A percentile compares a stretch with the other conserved stretches of the same genome.
These are phyloP conservation scores for Tolypeutes matacus DNA, from an alignment of 2,797 vertebrate species.

Conservation along the genomic window DNA sequence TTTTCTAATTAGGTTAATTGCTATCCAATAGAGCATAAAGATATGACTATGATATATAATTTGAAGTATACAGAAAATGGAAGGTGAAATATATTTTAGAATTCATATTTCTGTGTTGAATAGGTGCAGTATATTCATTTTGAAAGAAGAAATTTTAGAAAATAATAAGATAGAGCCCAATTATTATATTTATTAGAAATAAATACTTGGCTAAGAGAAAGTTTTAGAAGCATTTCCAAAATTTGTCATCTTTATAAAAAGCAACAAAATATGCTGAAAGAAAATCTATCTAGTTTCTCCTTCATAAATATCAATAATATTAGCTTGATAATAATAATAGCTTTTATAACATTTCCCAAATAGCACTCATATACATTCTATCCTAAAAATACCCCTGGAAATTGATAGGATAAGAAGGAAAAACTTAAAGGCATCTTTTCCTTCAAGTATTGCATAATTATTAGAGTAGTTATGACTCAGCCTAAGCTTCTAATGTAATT, in stretches of 20 bases:
- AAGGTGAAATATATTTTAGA: neutral
- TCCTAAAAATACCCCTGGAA: neutral
- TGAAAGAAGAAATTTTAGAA: neutral
- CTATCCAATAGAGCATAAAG: neutral
- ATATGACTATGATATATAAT: neutral
- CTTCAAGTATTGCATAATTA: neutral
- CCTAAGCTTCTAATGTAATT: neutral
- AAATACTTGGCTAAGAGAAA: neutral
- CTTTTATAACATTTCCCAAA: neutral
- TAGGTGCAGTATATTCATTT: neutral
- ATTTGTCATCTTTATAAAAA: neutral
- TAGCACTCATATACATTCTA: neutral
- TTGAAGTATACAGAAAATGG: neutral
- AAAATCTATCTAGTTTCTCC: neutral
- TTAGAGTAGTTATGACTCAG: neutral
- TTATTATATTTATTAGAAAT: constrained; percentile 18
- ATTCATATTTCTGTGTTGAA: neutral
- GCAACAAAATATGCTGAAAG: neutral
- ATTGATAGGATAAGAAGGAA: neutral
- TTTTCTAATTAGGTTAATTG: neutral
- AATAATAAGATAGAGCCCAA: neutral
- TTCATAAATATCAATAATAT: neutral
- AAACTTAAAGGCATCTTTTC: neutral
- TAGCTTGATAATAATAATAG: neutral
- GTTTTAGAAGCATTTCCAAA: neutral